Conservation (phyloP, 23 tunicate genomes). For the Halocynthia roretzi region DNA sequence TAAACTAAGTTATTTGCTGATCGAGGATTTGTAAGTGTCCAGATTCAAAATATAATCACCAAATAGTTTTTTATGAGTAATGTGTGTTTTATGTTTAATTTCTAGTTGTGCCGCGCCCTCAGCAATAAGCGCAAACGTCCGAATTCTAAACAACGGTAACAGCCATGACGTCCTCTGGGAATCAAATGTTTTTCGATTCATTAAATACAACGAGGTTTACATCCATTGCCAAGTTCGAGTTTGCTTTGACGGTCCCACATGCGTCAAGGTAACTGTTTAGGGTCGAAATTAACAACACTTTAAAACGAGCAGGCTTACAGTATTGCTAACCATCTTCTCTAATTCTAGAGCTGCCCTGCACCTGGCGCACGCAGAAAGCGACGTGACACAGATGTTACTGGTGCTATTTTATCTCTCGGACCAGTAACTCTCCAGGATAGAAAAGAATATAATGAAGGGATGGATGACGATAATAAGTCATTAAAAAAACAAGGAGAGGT, state of each 20-base stretch:
- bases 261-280: slow-evolving; percentile 16
- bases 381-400: too few relatives aligned
- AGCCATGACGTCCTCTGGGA: slow-evolving; percentile 46
- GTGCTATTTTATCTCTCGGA: too few relatives aligned
- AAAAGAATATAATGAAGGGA: too few relatives aligned
- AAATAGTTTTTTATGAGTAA: not conserved
- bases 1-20: slow-evolving; percentile 21
- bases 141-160: slow-evolving; percentile 44
- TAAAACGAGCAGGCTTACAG: too few relatives aligned
- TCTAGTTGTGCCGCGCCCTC: slow-evolving; percentile 56
- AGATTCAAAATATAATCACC: not conserved
- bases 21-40: slow-evolving; percentile 48
- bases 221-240: slow-evolving; percentile 73
- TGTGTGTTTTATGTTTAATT: not conserved
- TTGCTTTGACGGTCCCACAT: slow-evolving; percentile 49
- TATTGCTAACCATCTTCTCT: too few relatives aligned
- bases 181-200: slow-evolving; percentile 66
- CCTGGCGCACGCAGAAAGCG: too few relatives aligned
- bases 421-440: too few relatives aligned
- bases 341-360: too few relatives aligned
- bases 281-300: too few relatives aligned
- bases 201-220: slow-evolving; percentile 37
- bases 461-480: too few relatives aligned
- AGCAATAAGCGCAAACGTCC: slow-evolving; percentile 27
- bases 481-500: too few relatives aligned